Evolutionary conservation across 2,113 vertebrate genomes (phyloP).

Genomic region (Oreochromis aureus): DNA sequence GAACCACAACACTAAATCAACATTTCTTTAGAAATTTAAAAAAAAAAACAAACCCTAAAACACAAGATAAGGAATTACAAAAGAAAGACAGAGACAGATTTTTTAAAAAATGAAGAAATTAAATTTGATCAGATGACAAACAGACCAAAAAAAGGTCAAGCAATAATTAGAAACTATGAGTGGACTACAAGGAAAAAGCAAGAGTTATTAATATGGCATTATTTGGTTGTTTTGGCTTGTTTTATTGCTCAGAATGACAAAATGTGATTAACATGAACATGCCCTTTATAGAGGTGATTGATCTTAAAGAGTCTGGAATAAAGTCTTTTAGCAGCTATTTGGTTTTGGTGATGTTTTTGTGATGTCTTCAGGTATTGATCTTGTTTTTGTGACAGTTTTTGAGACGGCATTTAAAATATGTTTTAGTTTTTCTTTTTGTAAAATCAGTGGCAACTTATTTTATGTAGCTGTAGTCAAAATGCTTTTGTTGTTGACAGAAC

Average conservation of each 20-base stretch:
- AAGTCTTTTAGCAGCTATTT: not conserved
- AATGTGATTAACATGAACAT: not conserved
- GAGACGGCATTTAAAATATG: rapidly evolving
- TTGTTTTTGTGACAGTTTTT: not conserved
- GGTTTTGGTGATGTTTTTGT: not conserved
- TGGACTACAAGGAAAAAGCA: not conserved
- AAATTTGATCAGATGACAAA: not conserved
- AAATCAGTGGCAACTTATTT: not conserved
- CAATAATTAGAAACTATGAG: not conserved
- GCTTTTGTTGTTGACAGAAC: not conserved
- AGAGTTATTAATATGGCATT: not conserved
- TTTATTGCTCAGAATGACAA: not conserved
- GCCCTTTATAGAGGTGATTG: rapidly evolving
- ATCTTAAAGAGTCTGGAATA: not conserved
- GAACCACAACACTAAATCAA: not conserved
- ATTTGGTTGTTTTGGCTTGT: not conserved
- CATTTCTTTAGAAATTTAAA: not conserved
- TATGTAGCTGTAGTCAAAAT: not conserved
- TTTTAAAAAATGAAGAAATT: not conserved
- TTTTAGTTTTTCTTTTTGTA: not conserved
- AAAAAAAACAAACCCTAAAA: not conserved
- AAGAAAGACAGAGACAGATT: not conserved
- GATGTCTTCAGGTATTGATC: rapidly evolving
- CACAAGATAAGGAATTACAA: not conserved
- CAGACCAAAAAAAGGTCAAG: not conserved